Evolutionary conservation across 2,888 invertebrate genomes (phyloP), one percentile per base, ranked within the genome.

Genomic region (Diloba caeruleocephala): DNA sequence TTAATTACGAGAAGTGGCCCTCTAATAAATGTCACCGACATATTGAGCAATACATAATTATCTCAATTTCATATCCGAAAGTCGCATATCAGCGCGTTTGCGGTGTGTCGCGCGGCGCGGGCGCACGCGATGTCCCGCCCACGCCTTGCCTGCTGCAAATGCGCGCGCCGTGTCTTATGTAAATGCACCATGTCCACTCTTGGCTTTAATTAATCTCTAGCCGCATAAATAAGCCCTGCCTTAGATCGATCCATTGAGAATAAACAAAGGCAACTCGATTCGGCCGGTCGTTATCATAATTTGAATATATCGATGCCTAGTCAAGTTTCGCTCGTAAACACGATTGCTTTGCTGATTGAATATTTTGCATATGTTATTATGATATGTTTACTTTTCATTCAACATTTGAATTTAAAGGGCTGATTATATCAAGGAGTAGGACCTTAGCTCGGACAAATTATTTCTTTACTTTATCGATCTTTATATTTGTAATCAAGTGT

Each of bases 81-180:
- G 67, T 72, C 65, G 71, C 78, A 80, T 74, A 73, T 79, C 78
- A 76, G 50, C 10, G 34, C 23, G 52, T 28, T 7, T 51, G 45
- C 41, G 33, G 25, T 33, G 60, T 41, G 56, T 25, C 17, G 34
- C 37, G 61, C 33, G 26, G 52, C 45, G 61, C 48, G 8, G 51
- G 48, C 57, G 51, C 84, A 81, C 82, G 85, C 83, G 74, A 81
- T 81, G 79, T 74, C 67, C 75, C 88, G 84, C 90, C 88, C 88
- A 88, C 89, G 81, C 84, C 63, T 73, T 67, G 70, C 75, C 54
- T 74, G 72, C 78, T 78, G 88, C 90, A 91, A 93, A 93, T 93
- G 93, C 93, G 88, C 86, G 81, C 89, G 78, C 88, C 92, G 85
- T 94, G 93, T 93, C 87, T 76, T 93, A 94, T 94, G 93, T 90